These are phyloP conservation scores for Dromas ardeola DNA, from an alignment of 2,113 vertebrate genomes.

Conservation along the genomic window DNA sequence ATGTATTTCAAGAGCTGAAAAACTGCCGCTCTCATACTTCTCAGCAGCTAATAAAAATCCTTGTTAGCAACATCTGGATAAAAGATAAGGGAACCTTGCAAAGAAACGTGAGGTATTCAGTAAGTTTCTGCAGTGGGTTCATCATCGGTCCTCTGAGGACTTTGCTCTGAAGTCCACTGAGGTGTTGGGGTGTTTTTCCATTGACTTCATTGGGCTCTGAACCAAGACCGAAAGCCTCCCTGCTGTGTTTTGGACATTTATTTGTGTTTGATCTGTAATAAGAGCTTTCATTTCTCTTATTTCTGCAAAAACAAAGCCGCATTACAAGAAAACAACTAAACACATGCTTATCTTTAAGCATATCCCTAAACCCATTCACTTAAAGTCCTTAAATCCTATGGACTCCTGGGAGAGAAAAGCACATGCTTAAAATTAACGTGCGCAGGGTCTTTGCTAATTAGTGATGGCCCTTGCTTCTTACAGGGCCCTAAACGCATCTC, in stretches of 20 bases:
- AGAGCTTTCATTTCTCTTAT: constrained; percentile 58
- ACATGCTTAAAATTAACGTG: constrained; percentile 36
- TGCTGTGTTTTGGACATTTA: constrained; percentile 49
- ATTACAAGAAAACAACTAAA: constrained; percentile 44
- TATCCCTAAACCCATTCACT: constrained; percentile 11
- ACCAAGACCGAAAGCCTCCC: constrained; percentile 54
- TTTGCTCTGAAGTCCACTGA: background rate
- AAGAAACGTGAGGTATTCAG: constrained; percentile 37
- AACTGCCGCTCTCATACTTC: background rate
- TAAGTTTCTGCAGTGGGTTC: constrained; percentile 38
- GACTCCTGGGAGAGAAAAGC: constrained; percentile 5
- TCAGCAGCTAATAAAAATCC: constrained; percentile 60
- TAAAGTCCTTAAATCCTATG: background rate
- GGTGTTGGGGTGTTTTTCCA: constrained; percentile 57
- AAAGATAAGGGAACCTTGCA: constrained; percentile 50
- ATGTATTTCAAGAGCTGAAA: constrained; percentile 16
- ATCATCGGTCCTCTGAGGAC: background rate
- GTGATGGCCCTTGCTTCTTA: constrained; percentile 33
- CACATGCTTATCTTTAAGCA: constrained; percentile 39
- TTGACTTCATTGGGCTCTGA: constrained; percentile 55
- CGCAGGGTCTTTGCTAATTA: constrained; percentile 54
- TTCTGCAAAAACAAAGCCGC: constrained; percentile 49
- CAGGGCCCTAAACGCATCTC: background rate
- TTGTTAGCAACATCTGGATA: constrained; percentile 64
- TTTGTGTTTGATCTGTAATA: constrained; percentile 58